Conservation (phyloP, 2,888 invertebrate species). For the Lutraria lutraria region DNA sequence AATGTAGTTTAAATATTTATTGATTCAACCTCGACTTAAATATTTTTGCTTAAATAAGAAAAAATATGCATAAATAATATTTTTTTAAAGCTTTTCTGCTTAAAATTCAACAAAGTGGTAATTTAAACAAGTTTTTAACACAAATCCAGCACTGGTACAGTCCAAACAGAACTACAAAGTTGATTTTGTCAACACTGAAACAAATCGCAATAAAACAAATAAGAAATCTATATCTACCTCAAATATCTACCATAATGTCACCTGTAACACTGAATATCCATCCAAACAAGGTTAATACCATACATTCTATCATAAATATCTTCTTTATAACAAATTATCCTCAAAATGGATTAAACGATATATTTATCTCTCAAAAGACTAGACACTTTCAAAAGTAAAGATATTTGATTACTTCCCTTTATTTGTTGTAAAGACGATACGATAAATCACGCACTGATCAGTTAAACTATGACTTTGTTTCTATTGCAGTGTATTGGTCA, state of each 20-base stretch:
- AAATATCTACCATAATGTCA: background rate
- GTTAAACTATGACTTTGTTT: background rate
- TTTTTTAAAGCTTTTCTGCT: no score
- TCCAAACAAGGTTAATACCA: background rate
- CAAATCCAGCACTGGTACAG: no score
- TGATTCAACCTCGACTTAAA: no score
- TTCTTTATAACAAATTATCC: background rate
- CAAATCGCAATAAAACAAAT: background rate
- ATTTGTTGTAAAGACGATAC: background rate
- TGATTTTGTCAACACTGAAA: background rate
- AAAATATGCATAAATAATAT: no score
- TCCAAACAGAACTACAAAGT: background rate
- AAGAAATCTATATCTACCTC: background rate
- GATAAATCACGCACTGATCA: background rate
- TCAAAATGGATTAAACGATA: background rate
- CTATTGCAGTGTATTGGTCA: background rate
- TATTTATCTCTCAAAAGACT: constrained; percentile 13
- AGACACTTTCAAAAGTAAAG: background rate
- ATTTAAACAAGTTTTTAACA: no score
- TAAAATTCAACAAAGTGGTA: no score
- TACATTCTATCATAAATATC: background rate
- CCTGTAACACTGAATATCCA: background rate
- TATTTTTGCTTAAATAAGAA: no score
- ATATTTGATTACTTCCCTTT: background rate
- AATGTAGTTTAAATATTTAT: no score